Evolutionary conservation across 2,797 vertebrate species (phyloP), one percentile per base, ranked within the genome.

Genomic region (Urosaurus nigricauda): DNA sequence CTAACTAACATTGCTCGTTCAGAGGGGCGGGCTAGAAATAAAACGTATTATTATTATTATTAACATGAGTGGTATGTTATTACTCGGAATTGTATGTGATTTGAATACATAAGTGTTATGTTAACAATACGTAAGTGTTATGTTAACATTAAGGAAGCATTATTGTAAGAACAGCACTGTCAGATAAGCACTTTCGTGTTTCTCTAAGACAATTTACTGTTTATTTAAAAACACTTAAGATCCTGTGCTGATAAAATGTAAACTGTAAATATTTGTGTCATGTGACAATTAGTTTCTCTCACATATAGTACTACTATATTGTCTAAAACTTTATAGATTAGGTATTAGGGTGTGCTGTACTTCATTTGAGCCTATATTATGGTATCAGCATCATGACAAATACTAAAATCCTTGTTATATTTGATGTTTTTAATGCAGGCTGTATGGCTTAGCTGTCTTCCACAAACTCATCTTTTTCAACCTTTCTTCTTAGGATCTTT

Each of bases 401-500:
- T 47, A 53, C 65, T n/a, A 68, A 35, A 29, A 37, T 26, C 5
- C 5, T 2, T 43, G 5, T 26, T 84, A 12, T 43, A 53, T 81
- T 40, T 4, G 12, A 47, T 79, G 2, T 26, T 9, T 17, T 0
- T 73, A 35, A 75, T 51, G 5, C 12, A 75, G 14, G 14, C 5
- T n/a, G 16, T 21, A 1, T 51, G 35, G 5, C 24, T 14, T 37
- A 16, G 43, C 5, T 84, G 32, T 63, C 32, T 83, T 70, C 70
- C 63, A 51, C 24, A 63, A 12, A 77, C 24, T 74, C n/a, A 56
- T 74, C 19, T 29, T 7, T 43, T 85, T 3, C 9, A 60, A 37
- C 79, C 32, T 32, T 85, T 87, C 43, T 79, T 26, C 24, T 87
- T 93, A 99, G 99, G 99, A 5, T 99, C 99, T 56, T 97, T 99